These are phyloP conservation scores for Epinephelus awoara DNA, from an alignment of 2,797 vertebrate species.

Conservation along the genomic window DNA sequence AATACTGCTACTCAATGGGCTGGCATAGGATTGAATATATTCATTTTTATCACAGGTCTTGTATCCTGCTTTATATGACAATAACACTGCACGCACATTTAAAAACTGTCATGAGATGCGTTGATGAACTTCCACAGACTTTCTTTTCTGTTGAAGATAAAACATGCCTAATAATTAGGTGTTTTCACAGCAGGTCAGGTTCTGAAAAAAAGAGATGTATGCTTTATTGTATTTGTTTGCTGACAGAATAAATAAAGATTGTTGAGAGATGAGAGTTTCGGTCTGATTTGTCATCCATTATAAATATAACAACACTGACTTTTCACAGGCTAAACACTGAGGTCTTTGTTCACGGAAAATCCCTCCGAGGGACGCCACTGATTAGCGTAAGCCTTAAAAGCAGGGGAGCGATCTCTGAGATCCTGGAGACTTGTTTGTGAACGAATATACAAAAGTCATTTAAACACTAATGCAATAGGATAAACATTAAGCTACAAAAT, in stretches of 20 bases:
- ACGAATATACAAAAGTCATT: not conserved
- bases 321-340: constrained; percentile 19
- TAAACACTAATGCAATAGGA: not conserved
- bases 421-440: constrained; percentile 4
- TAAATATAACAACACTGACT: not conserved
- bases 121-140: constrained; percentile 2
- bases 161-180: constrained; percentile 16
- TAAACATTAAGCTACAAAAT: too few relatives aligned
- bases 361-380: constrained; percentile 11
- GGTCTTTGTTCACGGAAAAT: constrained; percentile 42
- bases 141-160: constrained; percentile 19
- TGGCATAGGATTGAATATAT: not conserved
- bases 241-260: not conserved
- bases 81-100: not conserved
- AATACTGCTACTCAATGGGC: not conserved
- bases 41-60: not conserved
- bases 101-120: not conserved
- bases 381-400: constrained; percentile 31
- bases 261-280: not conserved
- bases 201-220: not conserved
- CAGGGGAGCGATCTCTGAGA: not conserved
- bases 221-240: constrained; percentile 28
- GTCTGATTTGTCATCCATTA: not conserved
- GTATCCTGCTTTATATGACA: not conserved
- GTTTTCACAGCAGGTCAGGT: not conserved